Percentiles rank a stretch among this genome's conserved stretches.
These are phyloP conservation scores for Phortica variegata DNA, from an alignment of 1,140 invertebrate genomes.

Conservation along the genomic window DNA sequence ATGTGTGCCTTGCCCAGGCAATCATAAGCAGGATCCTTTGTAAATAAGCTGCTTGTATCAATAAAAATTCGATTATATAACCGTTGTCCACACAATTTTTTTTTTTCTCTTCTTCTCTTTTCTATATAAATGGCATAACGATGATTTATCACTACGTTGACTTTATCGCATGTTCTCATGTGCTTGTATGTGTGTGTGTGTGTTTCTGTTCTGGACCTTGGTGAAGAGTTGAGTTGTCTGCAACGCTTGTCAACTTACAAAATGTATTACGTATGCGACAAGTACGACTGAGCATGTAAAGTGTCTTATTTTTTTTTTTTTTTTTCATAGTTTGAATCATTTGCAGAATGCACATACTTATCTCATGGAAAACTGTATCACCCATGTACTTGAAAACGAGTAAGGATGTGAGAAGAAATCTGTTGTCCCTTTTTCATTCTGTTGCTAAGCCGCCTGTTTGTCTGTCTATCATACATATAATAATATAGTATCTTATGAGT, in stretches of 20 bases:
- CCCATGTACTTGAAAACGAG: too few species aligned
- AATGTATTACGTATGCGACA: constrained; percentile 42
- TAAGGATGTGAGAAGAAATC: too few species aligned
- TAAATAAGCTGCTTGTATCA: constrained; percentile 53
- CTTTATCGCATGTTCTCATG: constrained; percentile 44
- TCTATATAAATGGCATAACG: constrained; percentile 31
- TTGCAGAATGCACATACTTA: too few species aligned
- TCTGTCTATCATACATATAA: too few species aligned
- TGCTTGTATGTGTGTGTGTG: too few species aligned
- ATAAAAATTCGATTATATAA: constrained; percentile 54
- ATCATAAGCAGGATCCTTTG: constrained; percentile 35
- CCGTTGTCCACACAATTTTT: background rate
- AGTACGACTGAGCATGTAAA: constrained; percentile 26
- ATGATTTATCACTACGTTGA: constrained; percentile 50
- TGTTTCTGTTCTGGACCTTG: too few species aligned
- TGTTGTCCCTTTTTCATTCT: too few species aligned
- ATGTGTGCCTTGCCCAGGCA: constrained; percentile 2
- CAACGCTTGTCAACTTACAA: constrained; percentile 4
- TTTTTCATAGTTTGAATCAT: too few species aligned
- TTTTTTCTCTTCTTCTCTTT: constrained; percentile 3
- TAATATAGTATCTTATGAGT: too few species aligned
- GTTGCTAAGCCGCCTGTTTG: too few species aligned
- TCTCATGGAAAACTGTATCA: too few species aligned
- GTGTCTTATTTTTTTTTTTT: background rate
- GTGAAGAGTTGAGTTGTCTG: too few species aligned